These are phyloP conservation scores for Whitmania pigra DNA, from an alignment of 1,140 invertebrate genomes.

Conservation along the genomic window DNA sequence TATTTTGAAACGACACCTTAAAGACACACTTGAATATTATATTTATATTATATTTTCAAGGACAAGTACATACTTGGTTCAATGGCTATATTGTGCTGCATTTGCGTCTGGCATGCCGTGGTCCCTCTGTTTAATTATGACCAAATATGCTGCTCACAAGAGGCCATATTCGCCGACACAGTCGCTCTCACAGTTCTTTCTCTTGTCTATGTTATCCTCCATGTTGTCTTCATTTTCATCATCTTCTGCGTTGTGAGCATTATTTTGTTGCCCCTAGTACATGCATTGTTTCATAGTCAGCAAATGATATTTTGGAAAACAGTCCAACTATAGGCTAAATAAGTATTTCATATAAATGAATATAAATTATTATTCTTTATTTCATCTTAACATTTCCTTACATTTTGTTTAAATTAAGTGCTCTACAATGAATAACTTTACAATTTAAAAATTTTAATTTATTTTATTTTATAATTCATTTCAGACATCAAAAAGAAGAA, in stretches of 20 bases:
- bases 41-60: slow-evolving; percentile 17
- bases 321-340: neutral
- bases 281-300: neutral
- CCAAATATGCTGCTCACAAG: neutral
- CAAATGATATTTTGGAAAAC: neutral
- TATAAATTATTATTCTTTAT: neutral
- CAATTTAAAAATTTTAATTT: neutral
- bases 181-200: slow-evolving; percentile 32
- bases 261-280: too few species aligned
- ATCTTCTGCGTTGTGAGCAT: slow-evolving; percentile 13
- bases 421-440: neutral
- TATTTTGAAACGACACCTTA: too few species aligned
- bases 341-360: neutral
- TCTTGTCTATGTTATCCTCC: slow-evolving; percentile 31
- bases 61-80: slow-evolving; percentile 30
- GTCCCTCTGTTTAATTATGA: slow-evolving; percentile 23
- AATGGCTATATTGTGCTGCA: slow-evolving; percentile 26
- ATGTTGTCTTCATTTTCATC: slow-evolving; percentile 36
- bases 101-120: slow-evolving; percentile 30
- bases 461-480: neutral
- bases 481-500: neutral
- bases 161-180: slow-evolving; percentile 26
- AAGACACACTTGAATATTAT: neutral
- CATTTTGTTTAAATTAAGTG: neutral
- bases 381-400: neutral